Percentiles rank a stretch among this genome's conserved stretches.
These are phyloP conservation scores for Dendrolimus pini DNA, from an alignment of 2,888 invertebrate species.

Conservation along the genomic window DNA sequence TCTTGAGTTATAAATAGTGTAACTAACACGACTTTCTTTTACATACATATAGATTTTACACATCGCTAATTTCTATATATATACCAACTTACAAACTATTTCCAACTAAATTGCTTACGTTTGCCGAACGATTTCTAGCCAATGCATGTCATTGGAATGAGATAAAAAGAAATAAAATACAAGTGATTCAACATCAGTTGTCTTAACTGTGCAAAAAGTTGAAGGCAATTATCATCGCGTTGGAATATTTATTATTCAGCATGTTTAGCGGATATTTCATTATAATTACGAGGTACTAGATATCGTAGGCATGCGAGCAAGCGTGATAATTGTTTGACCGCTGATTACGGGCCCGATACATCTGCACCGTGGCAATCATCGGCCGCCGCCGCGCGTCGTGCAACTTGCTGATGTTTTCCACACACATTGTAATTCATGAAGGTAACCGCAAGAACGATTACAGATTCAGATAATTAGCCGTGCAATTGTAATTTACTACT, in stretches of 20 bases:
- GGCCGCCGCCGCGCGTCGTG: slow-evolving; percentile 24
- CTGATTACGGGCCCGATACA: slow-evolving; percentile 32
- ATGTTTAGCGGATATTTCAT: neutral
- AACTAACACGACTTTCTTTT: too few species aligned
- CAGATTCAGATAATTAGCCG: slow-evolving; percentile 3
- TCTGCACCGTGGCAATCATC: slow-evolving; percentile 34
- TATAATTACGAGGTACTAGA: slow-evolving; percentile 8
- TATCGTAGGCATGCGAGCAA: slow-evolving; percentile 28
- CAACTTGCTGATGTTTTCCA: slow-evolving; percentile 28
- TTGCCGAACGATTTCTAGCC: too few species aligned
- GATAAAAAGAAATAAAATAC: too few species aligned
- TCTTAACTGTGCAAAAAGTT: neutral
- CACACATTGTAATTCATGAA: slow-evolving; percentile 26
- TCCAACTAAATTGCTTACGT: too few species aligned
- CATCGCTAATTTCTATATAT: too few species aligned
- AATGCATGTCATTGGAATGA: too few species aligned
- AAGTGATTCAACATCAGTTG: too few species aligned
- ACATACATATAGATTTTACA: too few species aligned
- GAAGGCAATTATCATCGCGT: neutral
- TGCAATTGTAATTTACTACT: too few species aligned
- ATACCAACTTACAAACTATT: too few species aligned
- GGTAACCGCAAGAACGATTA: slow-evolving; percentile 29
- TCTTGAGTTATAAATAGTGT: too few species aligned
- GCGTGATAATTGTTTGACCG: slow-evolving; percentile 42
- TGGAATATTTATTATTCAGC: neutral